phyloP scores from a whole-genome alignment of 2,113 vertebrate species.

The Gobiocypris rarus region DNA sequence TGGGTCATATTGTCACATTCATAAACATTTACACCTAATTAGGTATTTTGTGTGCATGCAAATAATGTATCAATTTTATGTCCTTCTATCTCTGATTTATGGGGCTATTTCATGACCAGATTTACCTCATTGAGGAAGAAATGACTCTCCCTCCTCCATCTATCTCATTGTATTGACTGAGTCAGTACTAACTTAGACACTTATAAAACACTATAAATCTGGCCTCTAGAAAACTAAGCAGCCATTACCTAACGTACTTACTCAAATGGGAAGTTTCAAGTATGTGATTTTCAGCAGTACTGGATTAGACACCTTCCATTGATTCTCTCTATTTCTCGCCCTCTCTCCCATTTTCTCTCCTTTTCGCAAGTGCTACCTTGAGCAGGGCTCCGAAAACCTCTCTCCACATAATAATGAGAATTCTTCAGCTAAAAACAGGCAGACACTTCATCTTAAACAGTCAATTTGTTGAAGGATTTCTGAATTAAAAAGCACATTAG shows the following conservation, averaged over 20 bases:
- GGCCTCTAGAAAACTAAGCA: conserved; percentile 8
- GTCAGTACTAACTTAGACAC: neutral
- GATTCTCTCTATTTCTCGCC: neutral
- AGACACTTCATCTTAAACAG: neutral
- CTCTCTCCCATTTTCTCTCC: neutral
- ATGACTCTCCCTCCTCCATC: neutral
- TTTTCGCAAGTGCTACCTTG: neutral
- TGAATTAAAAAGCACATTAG: conserved; percentile 27
- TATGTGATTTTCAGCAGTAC: neutral
- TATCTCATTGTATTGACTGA: conserved; percentile 28
- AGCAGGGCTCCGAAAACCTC: neutral
- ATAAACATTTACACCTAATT: neutral
- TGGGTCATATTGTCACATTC: neutral
- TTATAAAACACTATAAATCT: neutral
- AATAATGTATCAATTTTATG: conserved; percentile 9
- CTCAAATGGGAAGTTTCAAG: conserved; percentile 18
- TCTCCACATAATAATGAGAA: conserved; percentile 2
- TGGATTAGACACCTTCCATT: conserved; percentile 26
- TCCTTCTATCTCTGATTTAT: conserved; percentile 29
- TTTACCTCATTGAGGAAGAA: conserved; percentile 26
- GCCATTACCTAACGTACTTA: conserved; percentile 7
- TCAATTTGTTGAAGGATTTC: conserved; percentile 28
- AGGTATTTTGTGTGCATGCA: neutral
- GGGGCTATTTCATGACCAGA: neutral
- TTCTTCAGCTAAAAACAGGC: conserved; percentile 17